Evolutionary conservation across 2,888 invertebrate genomes (phyloP).

Genomic region (Augochlorella aurata): DNA sequence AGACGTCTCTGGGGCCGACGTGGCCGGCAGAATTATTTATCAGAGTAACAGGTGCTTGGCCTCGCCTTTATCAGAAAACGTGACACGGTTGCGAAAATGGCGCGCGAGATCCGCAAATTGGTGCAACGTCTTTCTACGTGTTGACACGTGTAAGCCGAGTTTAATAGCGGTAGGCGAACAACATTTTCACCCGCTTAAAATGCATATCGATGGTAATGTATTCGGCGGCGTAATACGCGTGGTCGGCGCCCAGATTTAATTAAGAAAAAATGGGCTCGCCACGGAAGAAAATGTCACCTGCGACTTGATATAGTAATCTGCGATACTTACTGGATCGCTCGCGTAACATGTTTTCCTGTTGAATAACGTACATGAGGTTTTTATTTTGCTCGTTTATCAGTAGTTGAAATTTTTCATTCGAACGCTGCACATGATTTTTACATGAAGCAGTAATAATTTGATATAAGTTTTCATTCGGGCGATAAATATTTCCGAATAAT

Average conservation of each 20-base stretch:
- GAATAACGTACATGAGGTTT: neutral
- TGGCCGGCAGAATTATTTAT: constrained; percentile 51
- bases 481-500: no score
- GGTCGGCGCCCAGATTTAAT: constrained; percentile 35
- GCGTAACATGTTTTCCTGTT: neutral
- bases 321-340: neutral
- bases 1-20: constrained; percentile 16
- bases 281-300: constrained; percentile 41
- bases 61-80: constrained; percentile 53
- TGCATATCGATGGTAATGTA: constrained; percentile 48
- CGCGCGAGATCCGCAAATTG: constrained; percentile 25
- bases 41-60: constrained; percentile 62
- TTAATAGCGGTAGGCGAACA: constrained; percentile 37
- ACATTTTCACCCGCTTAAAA: constrained; percentile 36
- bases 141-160: constrained; percentile 37
- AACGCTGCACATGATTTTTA: no score
- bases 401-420: neutral
- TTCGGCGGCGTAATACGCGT: constrained; percentile 27
- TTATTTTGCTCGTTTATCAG: neutral
- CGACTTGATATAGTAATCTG: constrained; percentile 4
- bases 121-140: constrained; percentile 20
- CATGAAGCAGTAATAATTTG: no score
- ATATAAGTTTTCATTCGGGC: no score
- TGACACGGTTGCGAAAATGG: constrained; percentile 33
- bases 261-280: constrained; percentile 24